A percentile compares a stretch with the other conserved stretches of the same genome.
These are phyloP conservation scores for Mastigias papua DNA, from an alignment of 30 jellyfish, hydroid and myxozoan species.

Conservation along the genomic window DNA sequence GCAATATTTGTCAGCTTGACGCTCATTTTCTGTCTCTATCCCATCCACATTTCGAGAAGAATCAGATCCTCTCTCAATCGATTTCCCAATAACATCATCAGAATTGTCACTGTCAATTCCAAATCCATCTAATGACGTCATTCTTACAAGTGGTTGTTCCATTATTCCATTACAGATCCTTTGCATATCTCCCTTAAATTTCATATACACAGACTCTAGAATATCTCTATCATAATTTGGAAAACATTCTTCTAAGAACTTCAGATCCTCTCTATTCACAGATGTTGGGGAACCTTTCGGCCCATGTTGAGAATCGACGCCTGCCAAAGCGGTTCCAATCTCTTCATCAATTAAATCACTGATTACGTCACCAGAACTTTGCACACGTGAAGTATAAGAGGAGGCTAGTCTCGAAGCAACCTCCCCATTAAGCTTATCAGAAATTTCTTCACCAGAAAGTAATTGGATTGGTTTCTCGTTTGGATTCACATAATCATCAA, in stretches of 20 bases:
- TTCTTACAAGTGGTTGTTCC: conserved; percentile 40
- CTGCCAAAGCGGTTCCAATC: neutral
- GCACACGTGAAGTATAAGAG: neutral
- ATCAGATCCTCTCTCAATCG: neutral
- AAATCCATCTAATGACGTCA: conserved; percentile 9
- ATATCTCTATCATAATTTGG: conserved; percentile 42
- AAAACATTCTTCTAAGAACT: conserved; percentile 70
- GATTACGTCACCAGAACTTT: neutral
- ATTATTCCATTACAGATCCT: conserved; percentile 51
- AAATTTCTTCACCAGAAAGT: neutral
- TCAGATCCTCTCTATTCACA: conserved; percentile 21
- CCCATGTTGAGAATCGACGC: neutral
- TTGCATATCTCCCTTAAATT: conserved; percentile 62
- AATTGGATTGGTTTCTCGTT: neutral
- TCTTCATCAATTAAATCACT: neutral
- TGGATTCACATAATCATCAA: neutral
- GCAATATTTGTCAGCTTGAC: too few relatives aligned
- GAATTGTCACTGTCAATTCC: neutral
- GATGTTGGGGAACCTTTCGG: neutral
- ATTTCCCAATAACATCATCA: neutral
- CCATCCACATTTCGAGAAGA: neutral
- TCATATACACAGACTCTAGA: conserved; percentile 14
- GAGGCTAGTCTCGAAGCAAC: neutral
- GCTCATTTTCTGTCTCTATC: neutral
- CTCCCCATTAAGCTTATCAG: neutral